Evolutionary conservation across 23 tunicate species (phyloP), one percentile per base, ranked within the genome.

Genomic region (Clavelina lepadiformis): DNA sequence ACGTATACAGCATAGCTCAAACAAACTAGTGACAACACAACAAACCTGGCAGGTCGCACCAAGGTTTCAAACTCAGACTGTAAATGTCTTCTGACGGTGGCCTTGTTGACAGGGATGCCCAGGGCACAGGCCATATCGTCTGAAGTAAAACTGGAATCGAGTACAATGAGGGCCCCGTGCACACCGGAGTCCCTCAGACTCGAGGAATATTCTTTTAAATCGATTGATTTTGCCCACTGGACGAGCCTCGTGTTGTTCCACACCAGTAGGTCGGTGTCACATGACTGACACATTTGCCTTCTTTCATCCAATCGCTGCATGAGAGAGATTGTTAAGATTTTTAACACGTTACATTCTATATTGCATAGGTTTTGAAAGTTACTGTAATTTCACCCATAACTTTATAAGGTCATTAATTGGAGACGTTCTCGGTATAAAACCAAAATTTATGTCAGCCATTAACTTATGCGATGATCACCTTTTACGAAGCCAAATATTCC

Each of bases 211-310:
- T 81, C 89, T 73, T 81, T 81, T 15, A 81, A 57, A 56, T 81
- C 89, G 33, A 81, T 79, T 22, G 89, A 73, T 45, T 81, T 81
- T 58, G 69, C 54, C 89, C 89, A 81, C 38, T 81, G 74, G 18
- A 81, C 28, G 11, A 81, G 49, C n/a, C 89, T 49, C 25, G 18
- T 41, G 37, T 65, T 67, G 58, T 71, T 81, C 89, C 89, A 81
- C n/a, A 81, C 80, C 26, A 81, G 24, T 5, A 81, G 28, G 34
- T 81, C 89, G 4, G 78, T 31, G 30, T 55, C 75, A 27, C 58
- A 56, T 26, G 76, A 78, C 4, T 81, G 67, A 41, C 75, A 67
- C 80, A 81, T 81, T 45, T 38, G 58, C 55, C 89, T 32, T 18
- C 89, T 25, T 33, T 81, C 89, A 5, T 81, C 89, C 28, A 81